phyloP scores from a whole-genome alignment of 2,888 invertebrate genomes.

The Sarcophaga rosellei region DNA sequence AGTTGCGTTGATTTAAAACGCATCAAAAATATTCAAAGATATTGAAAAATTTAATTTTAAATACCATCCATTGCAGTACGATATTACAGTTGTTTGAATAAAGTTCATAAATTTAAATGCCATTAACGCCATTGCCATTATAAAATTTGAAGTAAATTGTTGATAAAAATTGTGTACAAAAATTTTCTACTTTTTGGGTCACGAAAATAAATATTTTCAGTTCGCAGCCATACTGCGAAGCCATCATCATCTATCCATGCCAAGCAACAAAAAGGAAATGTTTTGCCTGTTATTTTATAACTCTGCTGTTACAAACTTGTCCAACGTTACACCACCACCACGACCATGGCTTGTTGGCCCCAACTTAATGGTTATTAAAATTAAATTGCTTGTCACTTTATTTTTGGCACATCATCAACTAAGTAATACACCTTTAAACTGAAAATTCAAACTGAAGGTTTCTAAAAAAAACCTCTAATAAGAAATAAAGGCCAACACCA shows the following conservation, averaged over 20 bases:
- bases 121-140: not conserved
- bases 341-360: not conserved
- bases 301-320: not conserved
- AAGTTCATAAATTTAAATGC: conserved; percentile 24
- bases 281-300: not conserved
- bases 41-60: not conserved
- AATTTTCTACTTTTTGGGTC: conserved; percentile 47
- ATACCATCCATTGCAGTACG: not conserved
- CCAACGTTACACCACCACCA: not conserved
- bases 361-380: conserved; percentile 66
- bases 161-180: conserved; percentile 1
- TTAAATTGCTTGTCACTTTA: conserved; percentile 69
- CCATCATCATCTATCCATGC: conserved; percentile 17
- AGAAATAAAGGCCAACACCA: conserved; percentile 16
- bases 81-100: conserved; percentile 13
- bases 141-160: not conserved
- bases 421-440: conserved; percentile 57
- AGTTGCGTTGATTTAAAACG: too few relatives aligned
- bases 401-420: conserved; percentile 68
- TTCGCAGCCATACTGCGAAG: conserved; percentile 24
- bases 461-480: conserved; percentile 32
- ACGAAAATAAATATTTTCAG: conserved; percentile 51
- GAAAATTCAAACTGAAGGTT: conserved; percentile 57
- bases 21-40: too few relatives aligned
- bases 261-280: not conserved